Evolutionary conservation across 1,140 invertebrate species (phyloP), one percentile per base, ranked within the genome.

Genomic region (Lepidurus apus): DNA sequence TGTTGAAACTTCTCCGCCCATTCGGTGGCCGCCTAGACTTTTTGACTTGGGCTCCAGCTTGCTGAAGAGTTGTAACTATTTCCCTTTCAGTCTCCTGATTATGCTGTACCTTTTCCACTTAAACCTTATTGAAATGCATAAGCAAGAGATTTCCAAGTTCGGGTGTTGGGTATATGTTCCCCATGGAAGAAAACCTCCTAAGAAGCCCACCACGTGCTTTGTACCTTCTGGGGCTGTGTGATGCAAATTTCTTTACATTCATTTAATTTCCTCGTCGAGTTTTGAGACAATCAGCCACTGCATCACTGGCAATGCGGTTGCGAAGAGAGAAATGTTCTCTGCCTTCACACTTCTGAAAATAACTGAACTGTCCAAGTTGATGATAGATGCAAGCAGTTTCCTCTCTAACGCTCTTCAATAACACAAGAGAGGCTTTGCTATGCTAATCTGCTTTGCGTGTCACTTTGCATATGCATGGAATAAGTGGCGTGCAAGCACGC

Each of bases 1-100:
- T 65, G 53, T 65, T 65, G 53, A 65, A 65, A n/a, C 53, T 65
- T 65, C 53, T 65, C 53, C 53, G 53, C 53, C 53, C 53, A 65
- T 65, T 65, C 13, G 21, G 13, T n/a, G 53, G 53, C 53, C 53
- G 17, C 13, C 53, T 65, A 65, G 53, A 65, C 13, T 17, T 13
- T 21, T 21, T 47, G 10, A 10, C 45, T 47, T 34, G 34, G 34
- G 34, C 53, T 21, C 53, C n/a, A 4, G 13, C 53, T 17, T 7
- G 6, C 21, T 65, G 53, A 7, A 13, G 17, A 13, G 17, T 7
- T 47, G 10, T 34, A 34, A 34, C 45, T 65, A n/a, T 21, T 65
- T 65, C 17, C 17, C 53, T 13, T 65, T 65, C 21, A n/a, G 17
- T n/a, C 21, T 65, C 53, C 53, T 65, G 53, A 65, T 65, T 65